Conservation (phyloP, 2,888 invertebrate genomes). For the Drosophila suboccidentalis region DNA sequence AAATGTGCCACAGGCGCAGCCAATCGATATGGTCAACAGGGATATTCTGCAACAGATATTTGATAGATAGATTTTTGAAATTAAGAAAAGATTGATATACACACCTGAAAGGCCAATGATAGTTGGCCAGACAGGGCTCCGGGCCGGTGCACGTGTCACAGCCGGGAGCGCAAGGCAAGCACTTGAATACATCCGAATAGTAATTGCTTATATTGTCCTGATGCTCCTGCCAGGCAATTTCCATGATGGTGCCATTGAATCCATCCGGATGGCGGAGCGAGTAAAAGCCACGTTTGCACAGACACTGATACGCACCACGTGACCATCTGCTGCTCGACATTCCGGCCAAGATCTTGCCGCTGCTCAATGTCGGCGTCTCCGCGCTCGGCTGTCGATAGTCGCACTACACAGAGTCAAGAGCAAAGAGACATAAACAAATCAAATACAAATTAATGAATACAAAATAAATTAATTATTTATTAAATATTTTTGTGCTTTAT, state of each 20-base stretch:
- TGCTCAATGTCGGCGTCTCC: conserved; percentile 86
- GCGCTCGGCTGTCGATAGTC: conserved; percentile 89
- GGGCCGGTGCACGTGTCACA: conserved; percentile 93
- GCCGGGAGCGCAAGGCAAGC: conserved; percentile 93
- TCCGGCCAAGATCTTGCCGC: conserved; percentile 84
- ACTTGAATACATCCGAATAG: conserved; percentile 90
- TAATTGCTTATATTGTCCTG: conserved; percentile 89
- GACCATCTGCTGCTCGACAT: conserved; percentile 89
- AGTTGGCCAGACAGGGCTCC: conserved; percentile 95
- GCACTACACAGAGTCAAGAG: conserved; percentile 88
- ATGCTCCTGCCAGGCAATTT: conserved; percentile 93
- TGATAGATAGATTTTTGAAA: not conserved
- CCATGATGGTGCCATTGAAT: conserved; percentile 94
- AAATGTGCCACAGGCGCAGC: conserved; percentile 92
- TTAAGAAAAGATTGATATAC: not conserved
- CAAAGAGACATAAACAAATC: not conserved
- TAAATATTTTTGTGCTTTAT: too few species aligned
- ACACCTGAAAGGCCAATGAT: conserved; percentile 95
- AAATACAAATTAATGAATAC: not conserved
- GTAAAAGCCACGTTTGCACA: conserved; percentile 93
- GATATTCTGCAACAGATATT: conserved; percentile 89
- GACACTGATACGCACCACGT: conserved; percentile 94
- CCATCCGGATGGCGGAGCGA: conserved; percentile 90
- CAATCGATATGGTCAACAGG: conserved; percentile 91
- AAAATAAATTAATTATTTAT: not conserved